Conservation (phyloP, 2,888 invertebrate genomes). For the Tipula confusa region DNA sequence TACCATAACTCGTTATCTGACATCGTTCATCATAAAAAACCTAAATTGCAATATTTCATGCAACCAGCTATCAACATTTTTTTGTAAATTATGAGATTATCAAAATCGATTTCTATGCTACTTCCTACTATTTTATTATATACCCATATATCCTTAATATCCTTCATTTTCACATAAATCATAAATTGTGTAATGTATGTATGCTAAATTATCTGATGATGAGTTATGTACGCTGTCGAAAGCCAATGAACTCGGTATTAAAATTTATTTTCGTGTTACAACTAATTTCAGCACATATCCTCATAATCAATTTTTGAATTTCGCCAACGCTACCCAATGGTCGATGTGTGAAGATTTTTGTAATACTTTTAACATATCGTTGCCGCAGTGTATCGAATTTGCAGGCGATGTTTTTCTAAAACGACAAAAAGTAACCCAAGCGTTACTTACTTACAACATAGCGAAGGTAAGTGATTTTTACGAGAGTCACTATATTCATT, state of each 20-base stretch:
- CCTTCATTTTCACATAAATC: background rate
- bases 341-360: conserved; percentile 49
- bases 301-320: conserved; percentile 46
- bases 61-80: background rate
- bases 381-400: conserved; percentile 58
- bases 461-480: conserved; percentile 57
- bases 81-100: background rate
- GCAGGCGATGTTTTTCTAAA: conserved; percentile 78
- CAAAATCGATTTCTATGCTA: background rate
- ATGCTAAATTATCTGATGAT: conserved; percentile 3
- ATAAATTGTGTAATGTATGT: background rate
- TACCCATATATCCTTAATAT: background rate
- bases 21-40: background rate
- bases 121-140: background rate
- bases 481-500: too few relatives aligned
- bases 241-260: background rate
- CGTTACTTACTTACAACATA: conserved; percentile 74
- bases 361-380: conserved; percentile 48
- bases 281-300: conserved; percentile 43
- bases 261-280: background rate
- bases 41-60: background rate
- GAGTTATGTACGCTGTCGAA: background rate
- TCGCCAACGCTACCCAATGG: conserved; percentile 45
- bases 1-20: background rate
- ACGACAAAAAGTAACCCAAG: conserved; percentile 68